These are phyloP conservation scores for Alauda arvensis DNA, from an alignment of 2,797 vertebrate genomes.

Conservation along the genomic window DNA sequence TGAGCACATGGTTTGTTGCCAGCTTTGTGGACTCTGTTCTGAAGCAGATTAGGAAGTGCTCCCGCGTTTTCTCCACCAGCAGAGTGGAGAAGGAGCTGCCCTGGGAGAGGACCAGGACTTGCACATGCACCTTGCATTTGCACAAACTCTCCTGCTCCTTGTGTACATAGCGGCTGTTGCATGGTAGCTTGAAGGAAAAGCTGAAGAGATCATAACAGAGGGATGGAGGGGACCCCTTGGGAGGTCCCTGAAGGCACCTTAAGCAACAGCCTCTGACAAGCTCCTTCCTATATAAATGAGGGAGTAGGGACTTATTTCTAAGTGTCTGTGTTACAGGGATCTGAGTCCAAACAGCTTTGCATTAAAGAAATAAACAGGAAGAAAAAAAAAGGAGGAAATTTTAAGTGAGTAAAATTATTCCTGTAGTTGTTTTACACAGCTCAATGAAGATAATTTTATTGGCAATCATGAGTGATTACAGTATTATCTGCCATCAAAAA, in stretches of 20 bases:
- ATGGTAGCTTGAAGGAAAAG: neutral
- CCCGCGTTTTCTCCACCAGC: neutral
- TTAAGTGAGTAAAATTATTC: conserved; percentile 49
- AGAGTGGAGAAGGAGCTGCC: neutral
- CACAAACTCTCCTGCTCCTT: neutral
- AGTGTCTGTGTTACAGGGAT: neutral
- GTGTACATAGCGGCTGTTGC: neutral
- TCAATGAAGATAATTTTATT: conserved; percentile 86
- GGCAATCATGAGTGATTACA: conserved; percentile 94
- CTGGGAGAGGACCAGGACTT: neutral
- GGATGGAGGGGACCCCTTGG: neutral
- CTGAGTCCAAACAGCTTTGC: conserved; percentile 3
- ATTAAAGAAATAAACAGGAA: neutral
- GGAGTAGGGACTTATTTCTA: neutral
- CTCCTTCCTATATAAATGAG: neutral
- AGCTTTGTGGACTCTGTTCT: neutral
- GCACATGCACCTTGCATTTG: neutral
- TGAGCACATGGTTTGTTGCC: neutral
- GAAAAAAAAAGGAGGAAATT: neutral
- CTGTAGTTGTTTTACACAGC: conserved; percentile 83
- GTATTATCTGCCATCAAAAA: conserved; percentile 83
- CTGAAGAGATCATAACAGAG: neutral
- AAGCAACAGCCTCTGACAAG: neutral
- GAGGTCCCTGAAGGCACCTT: neutral
- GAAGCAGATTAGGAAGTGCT: neutral